These are phyloP conservation scores for Cheilosia grossa DNA, from an alignment of 2,888 invertebrate species.

Conservation along the genomic window DNA sequence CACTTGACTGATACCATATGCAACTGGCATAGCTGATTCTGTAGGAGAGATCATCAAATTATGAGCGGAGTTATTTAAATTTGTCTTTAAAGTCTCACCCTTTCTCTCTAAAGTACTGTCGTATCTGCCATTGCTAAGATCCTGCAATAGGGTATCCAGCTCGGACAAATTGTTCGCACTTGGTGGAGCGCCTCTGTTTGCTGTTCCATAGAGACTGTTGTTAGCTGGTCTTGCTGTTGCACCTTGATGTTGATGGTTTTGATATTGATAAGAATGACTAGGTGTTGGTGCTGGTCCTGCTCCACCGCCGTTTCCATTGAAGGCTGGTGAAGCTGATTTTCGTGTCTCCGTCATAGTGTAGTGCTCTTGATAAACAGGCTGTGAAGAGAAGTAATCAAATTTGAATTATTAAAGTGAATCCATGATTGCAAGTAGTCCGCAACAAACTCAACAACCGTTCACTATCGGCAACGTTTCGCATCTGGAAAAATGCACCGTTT, in stretches of 20 bases:
- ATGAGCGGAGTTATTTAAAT: neutral
- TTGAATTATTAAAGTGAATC: neutral
- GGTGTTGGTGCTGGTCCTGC: constrained; percentile 48
- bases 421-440: neutral
- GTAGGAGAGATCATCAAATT: constrained; percentile 22
- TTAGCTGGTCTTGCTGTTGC: constrained; percentile 50
- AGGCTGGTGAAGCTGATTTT: constrained; percentile 77
- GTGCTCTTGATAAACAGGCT: constrained; percentile 81
- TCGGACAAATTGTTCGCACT: constrained; percentile 91
- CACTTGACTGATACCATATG: constrained; percentile 77
- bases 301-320: constrained; percentile 72
- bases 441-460: neutral
- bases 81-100: constrained; percentile 80
- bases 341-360: constrained; percentile 80
- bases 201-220: constrained; percentile 55
- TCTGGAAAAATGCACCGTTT: neutral
- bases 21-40: constrained; percentile 80
- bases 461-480: neutral
- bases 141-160: constrained; percentile 94
- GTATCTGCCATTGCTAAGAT: constrained; percentile 92
- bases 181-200: constrained; percentile 65
- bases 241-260: constrained; percentile 77
- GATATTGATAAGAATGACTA: constrained; percentile 79
- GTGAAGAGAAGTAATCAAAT: constrained; percentile 9
- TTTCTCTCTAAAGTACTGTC: constrained; percentile 83